Base-by-base conservation (phyloP, 2,797 vertebrate species). In the Fistularia tabacaria region DNA sequence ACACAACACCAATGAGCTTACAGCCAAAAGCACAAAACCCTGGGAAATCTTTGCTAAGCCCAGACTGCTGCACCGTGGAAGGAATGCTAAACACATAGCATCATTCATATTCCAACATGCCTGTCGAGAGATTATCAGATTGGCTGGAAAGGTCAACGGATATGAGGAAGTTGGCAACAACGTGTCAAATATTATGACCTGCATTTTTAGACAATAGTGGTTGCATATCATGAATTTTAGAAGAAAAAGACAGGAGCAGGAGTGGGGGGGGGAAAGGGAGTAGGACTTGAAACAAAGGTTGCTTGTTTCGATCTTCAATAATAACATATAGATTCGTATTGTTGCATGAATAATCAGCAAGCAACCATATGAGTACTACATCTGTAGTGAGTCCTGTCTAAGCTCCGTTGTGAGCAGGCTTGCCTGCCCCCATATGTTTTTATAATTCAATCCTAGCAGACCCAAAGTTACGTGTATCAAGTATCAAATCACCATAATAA, bases 11-110 rank as follows among this genome's bases (percentile, higher is more conserved):
- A 40, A 14, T 51, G 58, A 47, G 52, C 54, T 44, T 41, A 38
- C 44, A 73, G 64, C 51, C 57, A 50, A 57, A 38, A 54, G 36
- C 54, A 69, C 43, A 66, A 71, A 70, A 67, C 65, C 62, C 74
- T 77, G 71, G 53, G 79, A 85, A 84, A 69, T 59, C 41, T 70
- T 47, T 60, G 65, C 51, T 59, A 61, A 47, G 59, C 54, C 44
- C 12, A 39, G 54, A 51, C 48, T 12, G 37, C 62, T 61, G 49
- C 46, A 46, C 14, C 66, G 56, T 42, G 47, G 50, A 51, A 75
- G 51, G 82, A 90, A 88, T 88, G 81, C 72, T 81, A 79, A 85
- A 85, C 85, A 69, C 71, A 73, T 77, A 39, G 45, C 77, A 73
- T 77, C 49, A 73, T 80, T 79, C 79, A 50, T 71, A 86, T 74